Percentiles rank a stretch among this genome's conserved stretches.
Evolutionary conservation across 2,797 vertebrate species (phyloP).

Genomic region (Myotis myotis): DNA sequence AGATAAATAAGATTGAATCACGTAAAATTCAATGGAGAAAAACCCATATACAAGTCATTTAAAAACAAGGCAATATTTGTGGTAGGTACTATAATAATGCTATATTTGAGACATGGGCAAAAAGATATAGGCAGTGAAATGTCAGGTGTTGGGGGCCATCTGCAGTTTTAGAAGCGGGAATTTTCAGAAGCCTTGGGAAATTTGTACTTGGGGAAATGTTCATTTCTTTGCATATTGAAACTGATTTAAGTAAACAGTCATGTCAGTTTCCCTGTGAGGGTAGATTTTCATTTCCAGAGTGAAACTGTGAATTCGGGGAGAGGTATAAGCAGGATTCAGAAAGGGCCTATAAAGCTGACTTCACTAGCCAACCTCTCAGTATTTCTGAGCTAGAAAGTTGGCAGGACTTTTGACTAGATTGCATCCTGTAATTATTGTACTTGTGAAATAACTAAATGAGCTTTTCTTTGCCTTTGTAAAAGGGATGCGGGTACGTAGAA

Average conservation of each 20-base stretch:
- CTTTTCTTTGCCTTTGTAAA: conserved; percentile 28
- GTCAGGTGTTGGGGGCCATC: neutral
- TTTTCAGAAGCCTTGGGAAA: neutral
- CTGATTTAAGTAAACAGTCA: conserved; percentile 62
- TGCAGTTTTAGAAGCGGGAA: neutral
- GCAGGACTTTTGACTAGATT: conserved; percentile 69
- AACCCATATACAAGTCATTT: neutral
- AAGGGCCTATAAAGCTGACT: conserved; percentile 72
- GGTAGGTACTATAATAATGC: neutral
- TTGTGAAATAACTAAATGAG: conserved; percentile 64
- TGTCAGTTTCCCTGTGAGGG: conserved; percentile 41
- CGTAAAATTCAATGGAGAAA: neutral
- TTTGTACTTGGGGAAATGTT: conserved; percentile 60
- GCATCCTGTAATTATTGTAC: conserved; percentile 62
- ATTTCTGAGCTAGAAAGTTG: conserved; percentile 67
- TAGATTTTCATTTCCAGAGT: conserved; percentile 72
- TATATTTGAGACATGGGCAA: neutral
- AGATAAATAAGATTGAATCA: neutral
- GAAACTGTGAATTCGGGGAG: conserved; percentile 35
- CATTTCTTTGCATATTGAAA: conserved; percentile 72
- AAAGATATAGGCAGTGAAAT: neutral
- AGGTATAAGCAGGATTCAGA: conserved; percentile 64
- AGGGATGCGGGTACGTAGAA: conserved; percentile 47
- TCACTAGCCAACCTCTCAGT: conserved; percentile 71
- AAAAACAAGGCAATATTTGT: neutral